Evolutionary conservation across 1,140 invertebrate genomes (phyloP).

Genomic region (Procambarus virginalis): DNA sequence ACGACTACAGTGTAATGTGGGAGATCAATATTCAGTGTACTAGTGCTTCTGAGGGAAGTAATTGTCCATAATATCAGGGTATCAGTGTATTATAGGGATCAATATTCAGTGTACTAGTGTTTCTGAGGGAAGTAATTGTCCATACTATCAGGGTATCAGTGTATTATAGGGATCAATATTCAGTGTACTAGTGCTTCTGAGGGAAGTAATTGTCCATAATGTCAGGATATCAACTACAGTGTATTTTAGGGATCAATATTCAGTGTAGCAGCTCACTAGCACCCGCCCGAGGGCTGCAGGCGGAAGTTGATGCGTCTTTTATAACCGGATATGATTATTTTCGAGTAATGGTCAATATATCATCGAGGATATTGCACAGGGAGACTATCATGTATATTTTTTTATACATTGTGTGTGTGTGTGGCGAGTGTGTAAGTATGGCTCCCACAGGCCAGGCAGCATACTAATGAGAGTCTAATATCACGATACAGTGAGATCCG

Average conservation of each 20-base stretch:
- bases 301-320: conserved; percentile 28
- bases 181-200: background rate
- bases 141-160: background rate
- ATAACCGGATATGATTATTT: conserved; percentile 43
- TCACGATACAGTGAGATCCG: background rate
- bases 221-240: background rate
- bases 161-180: background rate
- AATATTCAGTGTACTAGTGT: background rate
- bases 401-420: background rate
- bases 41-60: background rate
- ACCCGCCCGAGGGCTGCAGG: background rate
- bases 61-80: background rate
- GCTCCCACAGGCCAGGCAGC: background rate
- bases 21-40: background rate
- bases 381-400: background rate
- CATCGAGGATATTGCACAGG: conserved; percentile 12
- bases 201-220: background rate
- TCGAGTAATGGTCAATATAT: conserved; percentile 41
- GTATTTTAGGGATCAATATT: background rate
- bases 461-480: conserved; percentile 9
- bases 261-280: background rate
- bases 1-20: background rate
- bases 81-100: background rate
- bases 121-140: background rate
- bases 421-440: background rate